Percentiles rank a stretch among this genome's conserved stretches.
These are phyloP conservation scores for Molossus alvarezi DNA, from an alignment of 2,797 vertebrate species.

Conservation along the genomic window DNA sequence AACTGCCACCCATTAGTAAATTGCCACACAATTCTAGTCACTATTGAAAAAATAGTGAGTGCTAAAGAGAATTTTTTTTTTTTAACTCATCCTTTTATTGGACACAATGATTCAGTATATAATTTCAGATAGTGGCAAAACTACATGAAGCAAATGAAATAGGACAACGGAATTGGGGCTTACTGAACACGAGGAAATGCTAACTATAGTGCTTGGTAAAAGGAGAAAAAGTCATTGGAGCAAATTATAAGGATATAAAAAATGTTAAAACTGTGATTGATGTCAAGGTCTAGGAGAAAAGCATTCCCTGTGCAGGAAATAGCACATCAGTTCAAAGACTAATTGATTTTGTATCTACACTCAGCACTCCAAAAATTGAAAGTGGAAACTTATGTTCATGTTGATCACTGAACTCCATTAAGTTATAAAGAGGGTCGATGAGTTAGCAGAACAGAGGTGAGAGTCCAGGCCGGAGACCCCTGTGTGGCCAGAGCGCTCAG, in stretches of 20 bases:
- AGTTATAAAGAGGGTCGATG: neutral
- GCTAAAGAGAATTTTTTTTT: neutral
- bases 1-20: neutral
- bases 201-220: neutral
- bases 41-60: neutral
- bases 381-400: neutral
- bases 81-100: neutral
- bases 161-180: neutral
- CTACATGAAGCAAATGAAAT: conserved; percentile 12
- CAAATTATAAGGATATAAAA: neutral
- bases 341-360: neutral
- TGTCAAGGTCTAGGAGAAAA: neutral
- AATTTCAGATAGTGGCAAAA: neutral
- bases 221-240: neutral
- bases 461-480: neutral
- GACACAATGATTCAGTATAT: neutral
- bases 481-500: neutral
- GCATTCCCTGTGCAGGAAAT: neutral
- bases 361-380: neutral
- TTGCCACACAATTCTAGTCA: neutral
- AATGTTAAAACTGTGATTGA: neutral
- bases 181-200: neutral
- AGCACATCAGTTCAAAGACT: neutral
- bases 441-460: neutral
- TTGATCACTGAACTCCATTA: neutral